phyloP scores from a whole-genome alignment of 2,888 invertebrate species.

The Oscheius sp. region DNA sequence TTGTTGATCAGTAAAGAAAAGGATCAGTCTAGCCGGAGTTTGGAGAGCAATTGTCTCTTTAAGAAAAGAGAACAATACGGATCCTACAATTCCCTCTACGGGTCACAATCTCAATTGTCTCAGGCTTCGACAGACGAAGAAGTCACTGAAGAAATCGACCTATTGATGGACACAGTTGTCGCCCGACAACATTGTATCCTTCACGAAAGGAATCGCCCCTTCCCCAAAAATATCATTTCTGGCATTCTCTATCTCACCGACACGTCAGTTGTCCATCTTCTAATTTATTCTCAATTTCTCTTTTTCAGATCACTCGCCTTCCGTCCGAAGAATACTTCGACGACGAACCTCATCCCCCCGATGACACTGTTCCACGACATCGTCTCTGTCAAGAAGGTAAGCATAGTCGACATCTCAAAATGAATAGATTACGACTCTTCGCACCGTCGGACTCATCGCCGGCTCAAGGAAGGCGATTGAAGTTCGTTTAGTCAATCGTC shows the following conservation, averaged over 20 bases:
- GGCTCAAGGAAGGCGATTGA: constrained; percentile 65
- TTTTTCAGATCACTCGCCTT: constrained; percentile 58
- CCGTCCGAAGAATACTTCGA: constrained; percentile 47
- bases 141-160: constrained; percentile 19
- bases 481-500: constrained; percentile 51
- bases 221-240: constrained; percentile 59
- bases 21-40: no score
- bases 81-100: background rate
- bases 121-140: background rate
- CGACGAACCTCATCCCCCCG: constrained; percentile 43
- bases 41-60: no score
- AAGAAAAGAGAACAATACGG: background rate
- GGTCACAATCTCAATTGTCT: background rate
- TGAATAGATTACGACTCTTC: constrained; percentile 54
- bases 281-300: background rate
- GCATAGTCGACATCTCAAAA: background rate
- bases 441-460: constrained; percentile 55
- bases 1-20: no score
- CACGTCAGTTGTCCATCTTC: constrained; percentile 39
- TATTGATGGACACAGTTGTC: constrained; percentile 55
- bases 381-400: constrained; percentile 57
- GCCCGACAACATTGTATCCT: constrained; percentile 64
- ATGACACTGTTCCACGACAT: constrained; percentile 64
- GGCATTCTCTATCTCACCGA: constrained; percentile 65
- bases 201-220: constrained; percentile 62